Conservation (phyloP, 2,797 vertebrate species). For the Selene dorsalis region DNA sequence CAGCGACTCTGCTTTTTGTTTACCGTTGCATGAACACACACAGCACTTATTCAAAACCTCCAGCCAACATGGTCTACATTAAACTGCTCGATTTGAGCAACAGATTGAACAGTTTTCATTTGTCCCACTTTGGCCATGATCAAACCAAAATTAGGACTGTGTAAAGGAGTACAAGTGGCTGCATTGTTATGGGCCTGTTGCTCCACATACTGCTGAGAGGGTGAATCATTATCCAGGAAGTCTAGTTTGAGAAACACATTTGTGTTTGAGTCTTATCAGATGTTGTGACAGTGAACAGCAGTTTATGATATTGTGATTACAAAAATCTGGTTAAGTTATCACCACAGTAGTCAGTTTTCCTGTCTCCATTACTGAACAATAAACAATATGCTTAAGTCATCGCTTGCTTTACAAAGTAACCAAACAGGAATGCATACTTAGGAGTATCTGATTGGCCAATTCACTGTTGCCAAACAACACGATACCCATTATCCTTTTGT, state of each 20-base stretch:
- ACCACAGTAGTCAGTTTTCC: not conserved
- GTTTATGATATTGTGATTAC: slow-evolving; percentile 16
- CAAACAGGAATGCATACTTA: not conserved
- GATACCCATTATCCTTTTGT: not conserved
- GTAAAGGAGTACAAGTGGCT: not conserved
- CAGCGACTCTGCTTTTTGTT: not conserved
- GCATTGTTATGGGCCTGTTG: slow-evolving; percentile 17
- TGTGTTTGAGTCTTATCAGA: slow-evolving; percentile 11
- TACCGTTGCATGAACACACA: not conserved
- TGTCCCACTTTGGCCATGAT: slow-evolving; percentile 26
- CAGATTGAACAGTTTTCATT: not conserved
- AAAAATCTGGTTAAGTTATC: slow-evolving; percentile 6
- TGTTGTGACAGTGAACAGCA: not conserved
- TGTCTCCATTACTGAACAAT: not conserved
- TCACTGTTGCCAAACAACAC: not conserved
- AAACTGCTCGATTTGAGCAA: slow-evolving; percentile 24
- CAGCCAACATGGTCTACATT: not conserved
- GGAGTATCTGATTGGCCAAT: not conserved
- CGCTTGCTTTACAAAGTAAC: not conserved
- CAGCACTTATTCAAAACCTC: slow-evolving; percentile 3
- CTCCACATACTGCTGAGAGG: slow-evolving; percentile 2
- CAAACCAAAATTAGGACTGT: slow-evolving; percentile 40
- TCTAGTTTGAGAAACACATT: slow-evolving; percentile 8
- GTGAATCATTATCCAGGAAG: slow-evolving; percentile 25
- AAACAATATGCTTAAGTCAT: not conserved